Percentiles rank a stretch among this genome's conserved stretches.
Evolutionary conservation across 2,797 vertebrate genomes (phyloP).

Genomic region (Dryobates pubescens): DNA sequence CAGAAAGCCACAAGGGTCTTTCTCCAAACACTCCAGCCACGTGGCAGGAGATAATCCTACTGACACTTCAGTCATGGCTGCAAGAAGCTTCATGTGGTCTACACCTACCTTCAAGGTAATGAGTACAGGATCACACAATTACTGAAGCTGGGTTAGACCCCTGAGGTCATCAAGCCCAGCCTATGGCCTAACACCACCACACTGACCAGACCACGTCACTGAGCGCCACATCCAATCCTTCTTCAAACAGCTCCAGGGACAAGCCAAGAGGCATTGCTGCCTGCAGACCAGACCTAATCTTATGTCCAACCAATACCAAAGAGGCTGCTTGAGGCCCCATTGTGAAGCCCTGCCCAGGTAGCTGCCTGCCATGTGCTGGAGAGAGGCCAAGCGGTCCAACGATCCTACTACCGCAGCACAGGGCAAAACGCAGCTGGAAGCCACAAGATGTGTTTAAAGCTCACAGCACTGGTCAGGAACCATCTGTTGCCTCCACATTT

Average conservation of each 20-base stretch:
- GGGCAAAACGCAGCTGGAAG: neutral
- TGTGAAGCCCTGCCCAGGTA: rapidly evolving
- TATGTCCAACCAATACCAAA: neutral
- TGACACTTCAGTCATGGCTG: neutral
- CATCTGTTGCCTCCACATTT: neutral
- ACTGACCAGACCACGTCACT: no score
- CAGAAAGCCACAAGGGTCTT: neutral
- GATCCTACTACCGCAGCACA: neutral
- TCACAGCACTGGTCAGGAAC: rapidly evolving
- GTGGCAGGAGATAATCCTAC: neutral
- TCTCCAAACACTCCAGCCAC: neutral
- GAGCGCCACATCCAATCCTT: no score
- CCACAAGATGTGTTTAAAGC: rapidly evolving
- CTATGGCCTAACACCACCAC: no score
- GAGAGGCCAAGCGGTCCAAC: neutral
- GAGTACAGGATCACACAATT: no score
- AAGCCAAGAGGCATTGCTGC: neutral
- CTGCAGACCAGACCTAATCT: neutral
- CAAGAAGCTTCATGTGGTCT: rapidly evolving
- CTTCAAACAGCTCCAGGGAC: no score
- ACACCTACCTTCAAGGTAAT: no score
- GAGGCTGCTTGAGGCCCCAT: neutral
- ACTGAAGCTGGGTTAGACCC: no score
- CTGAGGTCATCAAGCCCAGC: no score
- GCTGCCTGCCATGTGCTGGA: rapidly evolving